Evolutionary conservation across 2,113 vertebrate genomes (phyloP).

Genomic region (Nannospalax galili): DNA sequence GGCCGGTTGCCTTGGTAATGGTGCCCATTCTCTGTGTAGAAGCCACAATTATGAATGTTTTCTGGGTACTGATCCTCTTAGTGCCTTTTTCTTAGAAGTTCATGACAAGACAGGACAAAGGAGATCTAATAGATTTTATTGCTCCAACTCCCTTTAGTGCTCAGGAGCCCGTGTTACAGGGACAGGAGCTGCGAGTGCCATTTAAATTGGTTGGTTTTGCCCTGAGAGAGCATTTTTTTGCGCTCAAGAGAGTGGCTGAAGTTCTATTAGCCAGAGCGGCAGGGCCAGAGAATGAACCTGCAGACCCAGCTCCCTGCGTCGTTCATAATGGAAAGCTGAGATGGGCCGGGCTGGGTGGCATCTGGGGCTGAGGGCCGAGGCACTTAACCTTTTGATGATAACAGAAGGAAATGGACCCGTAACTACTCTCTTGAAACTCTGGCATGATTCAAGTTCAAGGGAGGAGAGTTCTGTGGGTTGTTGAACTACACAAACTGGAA

Average conservation of each 20-base stretch:
- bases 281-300: conserved; percentile 1
- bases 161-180: conserved; percentile 54
- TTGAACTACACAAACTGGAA: conserved; percentile 51
- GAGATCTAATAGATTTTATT: conserved; percentile 85
- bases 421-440: conserved; percentile 75
- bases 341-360: conserved; percentile 34
- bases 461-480: conserved; percentile 44
- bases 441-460: conserved; percentile 57
- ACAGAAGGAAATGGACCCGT: conserved; percentile 76
- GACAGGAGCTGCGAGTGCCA: conserved; percentile 63
- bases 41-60: conserved; percentile 85
- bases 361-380: conserved; percentile 47
- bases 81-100: conserved; percentile 85
- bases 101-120: conserved; percentile 83
- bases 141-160: conserved; percentile 56
- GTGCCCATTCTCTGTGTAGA: conserved; percentile 74
- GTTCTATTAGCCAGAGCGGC: conserved; percentile 61
- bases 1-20: conserved; percentile 87
- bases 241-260: conserved; percentile 48
- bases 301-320: background rate
- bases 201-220: conserved; percentile 69
- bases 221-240: conserved; percentile 56
- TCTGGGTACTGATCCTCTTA: conserved; percentile 85
- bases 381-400: conserved; percentile 81
- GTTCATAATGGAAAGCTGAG: conserved; percentile 67